Conservation (phyloP, 2,888 invertebrate genomes). For the Zhengitettix transpicula region DNA sequence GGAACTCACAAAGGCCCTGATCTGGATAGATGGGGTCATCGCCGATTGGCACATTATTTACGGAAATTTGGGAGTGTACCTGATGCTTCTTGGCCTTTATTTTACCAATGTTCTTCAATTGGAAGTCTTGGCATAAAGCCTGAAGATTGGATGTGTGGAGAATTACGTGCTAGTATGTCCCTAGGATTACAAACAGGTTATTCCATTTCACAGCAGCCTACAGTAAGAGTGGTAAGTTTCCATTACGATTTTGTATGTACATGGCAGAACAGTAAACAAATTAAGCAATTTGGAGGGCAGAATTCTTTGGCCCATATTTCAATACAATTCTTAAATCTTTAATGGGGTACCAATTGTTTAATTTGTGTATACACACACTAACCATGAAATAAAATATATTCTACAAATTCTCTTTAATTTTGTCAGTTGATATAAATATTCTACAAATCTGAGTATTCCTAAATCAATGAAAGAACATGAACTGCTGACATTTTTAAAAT, state of each 20-base stretch:
- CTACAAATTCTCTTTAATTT: no score
- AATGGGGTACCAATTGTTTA: no score
- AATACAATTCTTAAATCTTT: no score
- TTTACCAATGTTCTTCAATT: constrained; percentile 83
- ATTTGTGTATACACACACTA: no score
- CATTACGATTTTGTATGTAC: neutral
- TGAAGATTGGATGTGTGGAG: constrained; percentile 56
- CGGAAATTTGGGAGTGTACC: constrained; percentile 42
- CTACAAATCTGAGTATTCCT: no score
- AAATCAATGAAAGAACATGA: no score
- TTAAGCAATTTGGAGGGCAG: no score
- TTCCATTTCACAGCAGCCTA: constrained; percentile 23
- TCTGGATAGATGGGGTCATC: constrained; percentile 30
- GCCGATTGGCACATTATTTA: constrained; percentile 42
- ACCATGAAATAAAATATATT: no score
- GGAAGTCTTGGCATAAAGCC: constrained; percentile 56
- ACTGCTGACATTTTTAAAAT: no score
- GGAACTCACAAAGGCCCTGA: constrained; percentile 52
- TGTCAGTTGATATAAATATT: no score
- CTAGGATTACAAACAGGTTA: neutral
- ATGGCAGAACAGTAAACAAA: neutral
- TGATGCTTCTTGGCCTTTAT: constrained; percentile 45
- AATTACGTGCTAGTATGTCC: constrained; percentile 41
- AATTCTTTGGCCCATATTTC: no score
- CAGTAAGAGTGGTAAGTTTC: constrained; percentile 30